phyloP scores from a whole-genome alignment of 2,113 vertebrate genomes.

The Polypterus senegalus region DNA sequence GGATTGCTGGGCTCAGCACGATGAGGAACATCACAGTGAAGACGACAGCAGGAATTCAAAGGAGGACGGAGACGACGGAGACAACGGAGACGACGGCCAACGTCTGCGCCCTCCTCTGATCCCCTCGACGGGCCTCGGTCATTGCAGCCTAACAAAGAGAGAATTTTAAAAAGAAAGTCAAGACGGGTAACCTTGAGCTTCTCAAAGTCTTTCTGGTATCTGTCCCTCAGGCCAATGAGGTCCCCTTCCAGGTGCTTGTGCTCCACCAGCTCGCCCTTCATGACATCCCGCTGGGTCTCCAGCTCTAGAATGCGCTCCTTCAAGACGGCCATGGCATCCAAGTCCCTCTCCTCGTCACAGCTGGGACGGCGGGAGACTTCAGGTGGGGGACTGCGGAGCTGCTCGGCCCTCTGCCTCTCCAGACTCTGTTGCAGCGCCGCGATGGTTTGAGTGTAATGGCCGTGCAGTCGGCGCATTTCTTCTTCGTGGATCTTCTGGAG shows the following conservation, averaged over 20 bases:
- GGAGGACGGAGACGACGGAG: not conserved
- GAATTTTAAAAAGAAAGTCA: conserved; percentile 28
- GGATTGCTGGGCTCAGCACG: too few species aligned
- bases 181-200: conserved; percentile 77
- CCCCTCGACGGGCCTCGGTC: not conserved
- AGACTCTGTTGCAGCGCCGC: conserved; percentile 48
- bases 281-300: conserved; percentile 76
- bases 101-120: too few species aligned
- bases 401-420: conserved; percentile 31
- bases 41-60: too few species aligned
- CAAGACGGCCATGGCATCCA: conserved; percentile 58
- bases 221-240: conserved; percentile 65
- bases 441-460: conserved; percentile 60
- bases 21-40: too few species aligned
- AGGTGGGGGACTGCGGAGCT: not conserved
- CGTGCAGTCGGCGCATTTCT: conserved; percentile 63
- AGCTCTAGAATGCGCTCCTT: conserved; percentile 77
- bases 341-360: conserved; percentile 8
- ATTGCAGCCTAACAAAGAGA: conserved; percentile 17
- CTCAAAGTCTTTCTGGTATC: conserved; percentile 95
- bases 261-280: conserved; percentile 77
- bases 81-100: not conserved
- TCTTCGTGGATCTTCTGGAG: conserved; percentile 63
- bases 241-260: conserved; percentile 71
- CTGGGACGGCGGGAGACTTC: not conserved